Percentiles rank a stretch among this genome's conserved stretches.
These are phyloP conservation scores for Alcis repandata DNA, from an alignment of 2,888 invertebrate genomes.

Conservation along the genomic window DNA sequence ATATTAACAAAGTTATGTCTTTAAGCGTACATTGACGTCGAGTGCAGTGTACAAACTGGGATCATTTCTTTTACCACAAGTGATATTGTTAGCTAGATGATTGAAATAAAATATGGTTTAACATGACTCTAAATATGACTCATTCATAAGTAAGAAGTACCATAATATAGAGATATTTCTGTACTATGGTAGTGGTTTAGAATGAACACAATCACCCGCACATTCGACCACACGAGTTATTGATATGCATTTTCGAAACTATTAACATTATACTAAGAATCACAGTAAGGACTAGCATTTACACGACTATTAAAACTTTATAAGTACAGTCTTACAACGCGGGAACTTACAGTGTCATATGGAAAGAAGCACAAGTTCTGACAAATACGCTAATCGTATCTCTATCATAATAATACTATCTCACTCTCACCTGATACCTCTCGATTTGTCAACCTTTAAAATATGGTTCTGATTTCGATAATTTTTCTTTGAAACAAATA, in stretches of 20 bases:
- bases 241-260: conserved; percentile 51
- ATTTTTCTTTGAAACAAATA: too few relatives aligned
- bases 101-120: too few relatives aligned
- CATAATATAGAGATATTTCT: not conserved
- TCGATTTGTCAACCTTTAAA: not conserved
- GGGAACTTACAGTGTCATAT: conserved; percentile 23
- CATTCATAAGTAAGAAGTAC: not conserved
- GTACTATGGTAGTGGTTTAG: not conserved
- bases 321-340: conserved; percentile 47
- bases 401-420: too few relatives aligned
- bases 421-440: not conserved
- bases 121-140: too few relatives aligned
- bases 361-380: conserved; percentile 24
- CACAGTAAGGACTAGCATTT: conserved; percentile 81
- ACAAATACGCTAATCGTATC: conserved; percentile 18
- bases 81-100: too few relatives aligned
- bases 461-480: not conserved
- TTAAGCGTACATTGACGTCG: too few relatives aligned
- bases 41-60: too few relatives aligned
- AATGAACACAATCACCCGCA: conserved; percentile 1
- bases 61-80: too few relatives aligned
- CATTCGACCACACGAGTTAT: conserved; percentile 30
- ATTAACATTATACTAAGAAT: conserved; percentile 62
- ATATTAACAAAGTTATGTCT: too few relatives aligned
- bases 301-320: conserved; percentile 46